Evolutionary conservation across 2,113 vertebrate species (phyloP).

Genomic region (Mohoua ochrocephala): DNA sequence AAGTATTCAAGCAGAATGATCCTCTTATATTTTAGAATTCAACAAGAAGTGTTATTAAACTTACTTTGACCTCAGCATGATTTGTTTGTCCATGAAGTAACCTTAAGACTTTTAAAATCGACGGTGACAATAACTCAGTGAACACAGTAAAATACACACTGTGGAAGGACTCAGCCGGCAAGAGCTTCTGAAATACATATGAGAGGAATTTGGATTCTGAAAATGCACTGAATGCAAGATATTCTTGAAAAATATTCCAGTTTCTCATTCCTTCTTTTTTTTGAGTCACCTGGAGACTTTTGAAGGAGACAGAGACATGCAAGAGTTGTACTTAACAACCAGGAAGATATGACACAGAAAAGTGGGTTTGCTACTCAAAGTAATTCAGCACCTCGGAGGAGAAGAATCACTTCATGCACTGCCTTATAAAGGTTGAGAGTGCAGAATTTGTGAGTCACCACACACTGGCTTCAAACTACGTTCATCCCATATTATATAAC

Average conservation of each 20-base stretch:
- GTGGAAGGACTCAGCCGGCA: not conserved
- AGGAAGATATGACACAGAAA: not conserved
- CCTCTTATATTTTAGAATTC: not conserved
- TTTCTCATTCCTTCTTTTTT: not conserved
- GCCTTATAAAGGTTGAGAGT: not conserved
- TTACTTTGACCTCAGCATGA: not conserved
- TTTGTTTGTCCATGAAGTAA: not conserved
- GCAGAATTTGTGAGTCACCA: not conserved
- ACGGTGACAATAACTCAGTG: not conserved
- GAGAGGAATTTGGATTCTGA: not conserved
- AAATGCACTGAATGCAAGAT: not conserved
- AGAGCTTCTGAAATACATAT: not conserved
- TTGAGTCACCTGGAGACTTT: not conserved
- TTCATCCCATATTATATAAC: not conserved
- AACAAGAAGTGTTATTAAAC: not conserved
- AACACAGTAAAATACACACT: not conserved
- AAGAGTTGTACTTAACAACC: not conserved
- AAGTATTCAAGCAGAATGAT: not conserved
- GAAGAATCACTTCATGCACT: not conserved
- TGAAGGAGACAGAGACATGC: not conserved
- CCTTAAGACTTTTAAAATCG: not conserved
- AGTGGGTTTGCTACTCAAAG: not conserved
- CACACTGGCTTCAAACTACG: not conserved
- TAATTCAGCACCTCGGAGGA: not conserved
- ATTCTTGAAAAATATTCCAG: not conserved